Conservation (phyloP, 1,140 invertebrate genomes). For the Acarapis woodi region DNA sequence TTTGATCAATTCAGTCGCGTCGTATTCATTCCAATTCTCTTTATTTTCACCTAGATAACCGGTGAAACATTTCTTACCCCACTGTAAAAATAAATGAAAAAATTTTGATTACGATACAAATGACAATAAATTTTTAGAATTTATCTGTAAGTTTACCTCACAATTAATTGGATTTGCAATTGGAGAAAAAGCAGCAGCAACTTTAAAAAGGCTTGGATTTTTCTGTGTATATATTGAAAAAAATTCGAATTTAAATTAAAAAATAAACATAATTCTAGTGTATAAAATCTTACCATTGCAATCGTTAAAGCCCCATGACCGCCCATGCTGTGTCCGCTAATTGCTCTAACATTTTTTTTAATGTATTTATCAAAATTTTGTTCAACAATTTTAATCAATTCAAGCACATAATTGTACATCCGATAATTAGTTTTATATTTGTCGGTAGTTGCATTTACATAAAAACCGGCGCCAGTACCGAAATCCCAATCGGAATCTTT, state of each 20-base stretch:
- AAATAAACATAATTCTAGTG: too few species aligned
- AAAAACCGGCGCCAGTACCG: slow-evolving; percentile 81
- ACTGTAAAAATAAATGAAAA: too few species aligned
- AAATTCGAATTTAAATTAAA: too few species aligned
- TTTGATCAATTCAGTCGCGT: slow-evolving; percentile 52
- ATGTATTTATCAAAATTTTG: slow-evolving; percentile 11
- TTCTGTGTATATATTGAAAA: slow-evolving; percentile 66
- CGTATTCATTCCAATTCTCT: slow-evolving; percentile 48
- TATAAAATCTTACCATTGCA: too few species aligned
- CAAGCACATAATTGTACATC: slow-evolving; percentile 92
- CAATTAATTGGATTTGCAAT: slow-evolving; percentile 62
- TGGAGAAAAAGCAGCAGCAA: slow-evolving; percentile 85
- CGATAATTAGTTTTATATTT: slow-evolving; percentile 80
- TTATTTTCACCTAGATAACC: slow-evolving; percentile 46
- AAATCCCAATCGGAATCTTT: slow-evolving; percentile 74
- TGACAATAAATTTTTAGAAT: too few species aligned
- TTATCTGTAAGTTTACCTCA: too few species aligned
- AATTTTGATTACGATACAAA: too few species aligned
- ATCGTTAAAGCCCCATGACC: slow-evolving; percentile 85
- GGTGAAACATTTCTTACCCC: slow-evolving; percentile 61
- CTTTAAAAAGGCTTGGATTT: slow-evolving; percentile 61
- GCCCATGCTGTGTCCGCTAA: slow-evolving; percentile 43
- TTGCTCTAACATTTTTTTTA: slow-evolving; percentile 3
- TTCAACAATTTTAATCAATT: slow-evolving; percentile 18
- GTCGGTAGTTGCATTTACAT: slow-evolving; percentile 61